Conservation (phyloP, 92 coral and sea anemone genomes). For the Epizoanthus scotinus region DNA sequence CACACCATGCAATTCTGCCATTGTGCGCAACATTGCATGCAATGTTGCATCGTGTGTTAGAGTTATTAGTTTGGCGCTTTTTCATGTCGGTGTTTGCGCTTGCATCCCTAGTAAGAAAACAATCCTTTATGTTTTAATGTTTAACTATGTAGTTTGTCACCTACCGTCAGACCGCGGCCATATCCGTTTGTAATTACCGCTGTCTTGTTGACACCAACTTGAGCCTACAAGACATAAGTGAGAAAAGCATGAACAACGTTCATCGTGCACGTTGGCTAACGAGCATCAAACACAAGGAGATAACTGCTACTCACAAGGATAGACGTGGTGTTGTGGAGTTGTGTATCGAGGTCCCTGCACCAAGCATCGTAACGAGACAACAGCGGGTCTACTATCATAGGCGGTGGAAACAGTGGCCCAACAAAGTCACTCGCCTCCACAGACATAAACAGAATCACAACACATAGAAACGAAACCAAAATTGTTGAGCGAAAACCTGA, state of each 20-base stretch:
- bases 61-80: no score
- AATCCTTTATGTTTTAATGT: no score
- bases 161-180: slow-evolving; percentile 37
- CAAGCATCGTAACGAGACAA: slow-evolving; percentile 23
- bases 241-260: neutral
- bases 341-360: slow-evolving; percentile 8
- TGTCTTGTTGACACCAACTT: slow-evolving; percentile 28
- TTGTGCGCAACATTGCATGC: no score
- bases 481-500: no score
- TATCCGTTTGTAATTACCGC: slow-evolving; percentile 24
- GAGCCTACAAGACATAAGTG: neutral
- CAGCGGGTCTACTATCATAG: neutral
- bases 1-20: no score
- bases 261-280: neutral
- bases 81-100: no score
- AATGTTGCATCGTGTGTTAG: no score
- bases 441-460: neutral
- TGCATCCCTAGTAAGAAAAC: no score
- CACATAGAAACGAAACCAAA: neutral
- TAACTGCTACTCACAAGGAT: slow-evolving; percentile 10
- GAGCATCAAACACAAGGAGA: neutral
- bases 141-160: no score
- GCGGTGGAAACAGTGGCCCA: slow-evolving; percentile 11
- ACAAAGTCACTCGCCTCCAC: slow-evolving; percentile 14
- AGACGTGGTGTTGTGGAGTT: neutral